Evolutionary conservation across 2,888 invertebrate genomes (phyloP), one percentile per base, ranked within the genome.

Genomic region (Noctua fimbriata): DNA sequence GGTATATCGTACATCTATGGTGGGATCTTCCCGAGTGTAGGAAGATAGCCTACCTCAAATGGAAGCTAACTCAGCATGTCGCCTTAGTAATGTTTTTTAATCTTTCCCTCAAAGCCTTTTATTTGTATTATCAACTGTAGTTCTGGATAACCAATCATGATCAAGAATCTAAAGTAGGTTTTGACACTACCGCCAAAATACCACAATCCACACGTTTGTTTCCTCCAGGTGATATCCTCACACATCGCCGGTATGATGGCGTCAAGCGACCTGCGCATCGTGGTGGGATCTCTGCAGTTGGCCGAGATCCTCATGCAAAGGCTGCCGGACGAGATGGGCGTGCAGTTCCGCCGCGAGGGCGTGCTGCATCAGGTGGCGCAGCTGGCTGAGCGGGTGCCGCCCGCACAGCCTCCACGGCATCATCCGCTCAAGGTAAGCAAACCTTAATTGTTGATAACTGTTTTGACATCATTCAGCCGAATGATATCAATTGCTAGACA

Each of bases 221-320:
- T 32, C 21, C 0, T n/a, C 44, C 89, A 97, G 97, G 98, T 98
- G 87, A 99, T 99, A 78, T 99, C 99, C 83, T 99, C 99, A 90
- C 99, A 99, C 95, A 99, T 99, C 93, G 99, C 99, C 52, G 99
- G 99, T 80, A 99, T 99, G 99, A 98, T 99, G 98, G 99, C 99
- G 1, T 99, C 99, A 9, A 98, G 98, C 93, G 99, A 99, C 97
- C 97, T 99, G 84, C 98, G 99, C 92, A 99, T 99, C 92, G 99
- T 99, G 67, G 99, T 99, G 72, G 99, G 99, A 76, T 99, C 99
- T 66, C 97, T 99, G 74, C 99, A 99, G 96, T 98, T 99, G 98
- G 99, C 99, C 10, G 99, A 99, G 95, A 99, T 99, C 89, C 97
- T 99, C 83, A 99, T 99, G 99, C 98, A 99, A 94, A 99, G 99